Base-by-base conservation (phyloP, 2,888 invertebrate species). In the Cotesia congregata region DNA sequence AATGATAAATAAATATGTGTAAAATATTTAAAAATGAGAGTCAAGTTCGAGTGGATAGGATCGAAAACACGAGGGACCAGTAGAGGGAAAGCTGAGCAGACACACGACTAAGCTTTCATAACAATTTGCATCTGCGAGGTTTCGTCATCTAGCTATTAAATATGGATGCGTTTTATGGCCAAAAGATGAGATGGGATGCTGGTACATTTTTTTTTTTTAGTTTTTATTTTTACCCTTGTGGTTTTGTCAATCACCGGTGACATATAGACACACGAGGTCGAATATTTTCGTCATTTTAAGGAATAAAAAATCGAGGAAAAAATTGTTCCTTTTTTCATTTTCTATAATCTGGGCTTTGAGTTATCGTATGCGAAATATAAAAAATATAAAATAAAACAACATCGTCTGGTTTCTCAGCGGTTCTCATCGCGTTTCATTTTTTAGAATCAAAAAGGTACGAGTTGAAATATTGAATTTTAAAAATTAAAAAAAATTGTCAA, bases 91-190 rank as follows among this genome's bases (percentile, higher is more conserved):
- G 30, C 30, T 30, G 72, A 74, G 61, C 69, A 72, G 79, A 80
- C 86, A 85, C 83, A 85, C 84, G 84, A 84, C 84, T 85, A 84
- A 86, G 86, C 87, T 87, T 87, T 87, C 87, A 86, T 85, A 88
- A 86, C 86, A 88, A 88, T 89, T 89, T 89, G 88, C 88, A 88
- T 88, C 84, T 81, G 80, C 80, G 79, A 81, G 82, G 78, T 67
- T 81, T 83, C 79, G 75, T 82, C 82, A 81, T 80, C 79, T 81
- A 80, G 72, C 81, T 85, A 84, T 88, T 88, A 88, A 88, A 88
- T 88, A 88, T 88, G 84, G 81, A 88, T 87, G 86, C 84, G 83
- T 84, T 83, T 85, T 82, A 82, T 81, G 82, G 79, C 78, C 70
- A 78, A 78, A 67, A 77, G 78, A 79, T 82, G 77, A 72, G 73